phyloP scores from a whole-genome alignment of 2,113 vertebrate species.

The Notarius lentiginosus region DNA sequence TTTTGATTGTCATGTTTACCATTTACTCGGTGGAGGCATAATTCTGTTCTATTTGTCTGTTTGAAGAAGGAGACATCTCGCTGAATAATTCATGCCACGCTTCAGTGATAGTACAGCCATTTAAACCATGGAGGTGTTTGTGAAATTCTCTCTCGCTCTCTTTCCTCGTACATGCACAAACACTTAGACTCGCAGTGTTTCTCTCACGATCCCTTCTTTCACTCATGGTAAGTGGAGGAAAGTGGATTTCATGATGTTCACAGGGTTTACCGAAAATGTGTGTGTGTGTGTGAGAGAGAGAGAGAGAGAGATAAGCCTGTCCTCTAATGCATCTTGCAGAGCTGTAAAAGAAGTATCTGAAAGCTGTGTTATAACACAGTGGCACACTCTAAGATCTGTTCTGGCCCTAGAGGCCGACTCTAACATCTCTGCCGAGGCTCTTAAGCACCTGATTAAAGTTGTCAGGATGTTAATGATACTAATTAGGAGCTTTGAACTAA shows the following conservation, averaged over 20 bases:
- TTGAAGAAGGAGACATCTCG: slow-evolving; percentile 63
- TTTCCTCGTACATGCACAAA: slow-evolving; percentile 10
- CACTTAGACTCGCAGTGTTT: slow-evolving; percentile 49
- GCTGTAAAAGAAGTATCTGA: slow-evolving; percentile 55
- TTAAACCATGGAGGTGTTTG: slow-evolving; percentile 77
- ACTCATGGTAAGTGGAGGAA: slow-evolving; percentile 61
- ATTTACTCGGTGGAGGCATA: slow-evolving; percentile 63
- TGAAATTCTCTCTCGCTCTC: slow-evolving; percentile 62
- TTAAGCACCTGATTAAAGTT: slow-evolving; percentile 51
- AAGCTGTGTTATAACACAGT: slow-evolving; percentile 58
- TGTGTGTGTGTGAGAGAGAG: slow-evolving; percentile 35
- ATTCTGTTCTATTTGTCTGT: slow-evolving; percentile 69
- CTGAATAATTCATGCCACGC: slow-evolving; percentile 76
- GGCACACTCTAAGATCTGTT: neutral
- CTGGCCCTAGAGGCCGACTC: slow-evolving; percentile 23
- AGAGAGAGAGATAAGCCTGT: slow-evolving; percentile 55
- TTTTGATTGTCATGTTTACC: slow-evolving; percentile 73
- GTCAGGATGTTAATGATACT: slow-evolving; percentile 44
- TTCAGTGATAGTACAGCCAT: slow-evolving; percentile 73
- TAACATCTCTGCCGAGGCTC: slow-evolving; percentile 33
- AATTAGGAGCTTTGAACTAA: slow-evolving; percentile 48
- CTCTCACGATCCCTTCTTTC: slow-evolving; percentile 55
- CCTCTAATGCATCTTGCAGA: slow-evolving; percentile 63
- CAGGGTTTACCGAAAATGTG: slow-evolving; percentile 66
- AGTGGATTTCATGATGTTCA: slow-evolving; percentile 65